Evolutionary conservation across 2,113 vertebrate species (phyloP).

Genomic region (Phrynosoma blainvillii): DNA sequence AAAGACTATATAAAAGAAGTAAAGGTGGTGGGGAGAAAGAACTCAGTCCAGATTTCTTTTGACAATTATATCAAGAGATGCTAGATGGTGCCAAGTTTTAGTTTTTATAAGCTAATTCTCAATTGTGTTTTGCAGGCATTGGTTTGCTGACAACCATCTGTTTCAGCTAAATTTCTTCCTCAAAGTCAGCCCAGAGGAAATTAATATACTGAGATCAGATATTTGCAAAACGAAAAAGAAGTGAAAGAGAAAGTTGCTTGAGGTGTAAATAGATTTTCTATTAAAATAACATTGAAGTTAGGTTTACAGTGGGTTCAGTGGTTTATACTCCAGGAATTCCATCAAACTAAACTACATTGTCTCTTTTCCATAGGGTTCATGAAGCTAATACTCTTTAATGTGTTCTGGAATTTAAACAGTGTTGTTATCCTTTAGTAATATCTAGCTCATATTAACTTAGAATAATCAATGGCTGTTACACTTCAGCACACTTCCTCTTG

Average conservation of each 20-base stretch:
- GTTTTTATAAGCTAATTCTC: conserved; percentile 71
- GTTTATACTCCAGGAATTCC: not conserved
- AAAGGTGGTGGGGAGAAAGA: not conserved
- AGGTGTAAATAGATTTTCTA: conserved; percentile 51
- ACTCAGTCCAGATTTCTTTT: conserved; percentile 75
- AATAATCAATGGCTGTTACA: too few relatives aligned
- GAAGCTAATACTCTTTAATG: not conserved
- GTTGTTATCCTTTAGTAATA: too few relatives aligned
- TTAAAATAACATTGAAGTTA: conserved; percentile 37
- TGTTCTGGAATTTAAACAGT: not conserved
- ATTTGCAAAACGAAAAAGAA: conserved; percentile 55
- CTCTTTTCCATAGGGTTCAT: accelerated
- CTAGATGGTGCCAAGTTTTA: conserved; percentile 60
- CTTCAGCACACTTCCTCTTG: too few relatives aligned
- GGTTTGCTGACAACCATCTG: conserved; percentile 75
- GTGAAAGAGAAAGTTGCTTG: conserved; percentile 32
- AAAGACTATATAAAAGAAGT: conserved; percentile 61
- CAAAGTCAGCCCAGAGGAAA: conserved; percentile 67
- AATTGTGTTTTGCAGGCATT: conserved; percentile 69
- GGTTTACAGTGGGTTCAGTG: conserved; percentile 28
- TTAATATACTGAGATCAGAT: conserved; percentile 72
- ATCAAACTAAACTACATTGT: accelerated
- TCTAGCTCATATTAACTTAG: too few relatives aligned
- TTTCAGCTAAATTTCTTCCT: conserved; percentile 60
- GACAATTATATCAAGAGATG: conserved; percentile 72